These are phyloP conservation scores for Drosophila kurseongensis DNA, from an alignment of 1,140 invertebrate genomes.

Conservation along the genomic window DNA sequence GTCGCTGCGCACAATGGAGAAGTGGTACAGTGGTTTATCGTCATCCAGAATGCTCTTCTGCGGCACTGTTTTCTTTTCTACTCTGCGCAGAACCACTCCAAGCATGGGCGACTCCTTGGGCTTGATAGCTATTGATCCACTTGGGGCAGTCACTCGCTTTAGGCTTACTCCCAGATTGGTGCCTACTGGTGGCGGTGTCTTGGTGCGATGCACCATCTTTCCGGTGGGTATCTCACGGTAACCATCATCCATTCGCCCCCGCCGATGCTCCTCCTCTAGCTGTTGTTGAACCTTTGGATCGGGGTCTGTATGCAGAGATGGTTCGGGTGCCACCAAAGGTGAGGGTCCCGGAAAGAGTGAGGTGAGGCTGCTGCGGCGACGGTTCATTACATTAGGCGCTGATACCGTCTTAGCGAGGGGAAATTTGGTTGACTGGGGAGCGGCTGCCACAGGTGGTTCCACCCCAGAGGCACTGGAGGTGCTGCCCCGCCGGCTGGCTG, in stretches of 20 bases:
- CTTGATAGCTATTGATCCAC: slow-evolving; percentile 69
- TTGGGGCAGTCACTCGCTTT: slow-evolving; percentile 72
- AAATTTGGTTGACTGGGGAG: slow-evolving; percentile 46
- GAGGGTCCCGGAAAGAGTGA: slow-evolving; percentile 76
- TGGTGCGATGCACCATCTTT: slow-evolving; percentile 77
- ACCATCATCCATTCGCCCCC: slow-evolving; percentile 43
- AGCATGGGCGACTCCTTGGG: slow-evolving; percentile 78
- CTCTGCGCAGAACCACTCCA: slow-evolving; percentile 78
- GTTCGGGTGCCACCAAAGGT: slow-evolving; percentile 68
- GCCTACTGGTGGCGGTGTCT: slow-evolving; percentile 77
- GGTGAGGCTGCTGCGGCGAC: slow-evolving; percentile 65
- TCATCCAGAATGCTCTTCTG: slow-evolving; percentile 83
- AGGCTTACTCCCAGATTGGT: slow-evolving; percentile 75
- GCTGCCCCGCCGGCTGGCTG: slow-evolving; percentile 72
- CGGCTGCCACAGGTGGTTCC: slow-evolving; percentile 19
- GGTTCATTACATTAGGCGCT: slow-evolving; percentile 66
- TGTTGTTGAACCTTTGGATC: slow-evolving; percentile 34
- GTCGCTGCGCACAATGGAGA: slow-evolving; percentile 78
- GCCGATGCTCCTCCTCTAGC: slow-evolving; percentile 8
- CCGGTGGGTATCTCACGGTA: slow-evolving; percentile 76
- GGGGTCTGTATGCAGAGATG: slow-evolving; percentile 64
- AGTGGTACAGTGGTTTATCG: slow-evolving; percentile 78
- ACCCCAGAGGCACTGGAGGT: slow-evolving; percentile 56
- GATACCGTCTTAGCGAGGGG: slow-evolving; percentile 71
- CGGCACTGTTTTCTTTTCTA: slow-evolving; percentile 70